Conservation (phyloP, 2,888 invertebrate species). For the Unio delphinus region DNA sequence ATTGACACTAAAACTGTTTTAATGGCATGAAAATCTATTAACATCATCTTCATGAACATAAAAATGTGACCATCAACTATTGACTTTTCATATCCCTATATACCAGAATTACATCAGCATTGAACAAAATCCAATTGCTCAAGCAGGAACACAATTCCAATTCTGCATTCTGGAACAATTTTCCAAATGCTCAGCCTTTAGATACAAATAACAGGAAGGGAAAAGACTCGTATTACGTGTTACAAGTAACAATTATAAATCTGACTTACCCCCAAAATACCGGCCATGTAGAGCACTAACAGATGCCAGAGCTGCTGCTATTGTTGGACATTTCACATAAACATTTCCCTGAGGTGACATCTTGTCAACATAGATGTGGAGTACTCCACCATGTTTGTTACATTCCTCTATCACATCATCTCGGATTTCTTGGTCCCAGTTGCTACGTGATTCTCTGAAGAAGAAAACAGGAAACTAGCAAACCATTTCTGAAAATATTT, state of each 20-base stretch:
- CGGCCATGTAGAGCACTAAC: conserved; percentile 97
- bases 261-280: conserved; percentile 88
- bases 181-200: too few species aligned
- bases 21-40: too few species aligned
- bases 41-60: too few species aligned
- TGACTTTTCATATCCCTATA: too few species aligned
- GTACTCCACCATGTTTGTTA: conserved; percentile 95
- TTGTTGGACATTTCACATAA: conserved; percentile 98
- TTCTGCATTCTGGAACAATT: too few species aligned
- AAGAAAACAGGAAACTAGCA: conserved; percentile 3
- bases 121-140: too few species aligned
- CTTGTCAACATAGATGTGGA: conserved; percentile 96
- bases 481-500: neutral
- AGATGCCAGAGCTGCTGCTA: conserved; percentile 95
- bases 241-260: neutral
- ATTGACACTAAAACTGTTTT: too few species aligned
- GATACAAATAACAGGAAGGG: too few species aligned
- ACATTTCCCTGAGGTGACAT: conserved; percentile 96
- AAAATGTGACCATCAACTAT: too few species aligned
- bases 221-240: too few species aligned
- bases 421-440: conserved; percentile 92
- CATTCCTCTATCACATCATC: conserved; percentile 99
- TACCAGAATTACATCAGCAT: too few species aligned
- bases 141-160: too few species aligned
- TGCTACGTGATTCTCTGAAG: conserved; percentile 81